A percentile compares a stretch with the other conserved stretches of the same genome.
Conservation (phyloP, 2,797 vertebrate species). For the Melopsittacus undulatus region DNA sequence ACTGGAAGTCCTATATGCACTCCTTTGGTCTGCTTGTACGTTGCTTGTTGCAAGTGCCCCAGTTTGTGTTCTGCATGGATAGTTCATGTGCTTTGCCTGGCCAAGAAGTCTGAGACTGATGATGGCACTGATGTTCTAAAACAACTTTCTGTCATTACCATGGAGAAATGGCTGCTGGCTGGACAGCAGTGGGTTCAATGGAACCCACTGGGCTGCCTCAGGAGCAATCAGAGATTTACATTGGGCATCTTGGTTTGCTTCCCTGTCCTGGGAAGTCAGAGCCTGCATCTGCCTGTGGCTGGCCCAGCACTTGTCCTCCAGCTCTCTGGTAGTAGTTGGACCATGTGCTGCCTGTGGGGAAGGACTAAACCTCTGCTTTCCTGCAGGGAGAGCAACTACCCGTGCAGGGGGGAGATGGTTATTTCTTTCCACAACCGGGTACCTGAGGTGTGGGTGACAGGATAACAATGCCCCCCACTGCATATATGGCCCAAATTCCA, state of each 20-base stretch:
- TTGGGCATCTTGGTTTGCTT: neutral
- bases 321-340: neutral
- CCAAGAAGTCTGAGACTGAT: neutral
- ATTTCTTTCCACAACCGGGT: neutral
- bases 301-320: accelerated
- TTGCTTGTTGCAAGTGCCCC: neutral
- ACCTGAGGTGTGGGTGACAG: neutral
- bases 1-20: neutral
- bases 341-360: neutral
- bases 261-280: neutral
- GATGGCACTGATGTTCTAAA: neutral
- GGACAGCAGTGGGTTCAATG: neutral
- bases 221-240: neutral
- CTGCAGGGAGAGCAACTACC: neutral
- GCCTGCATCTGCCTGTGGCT: neutral
- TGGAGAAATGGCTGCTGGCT: neutral
- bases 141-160: neutral
- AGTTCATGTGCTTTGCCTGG: neutral
- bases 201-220: neutral
- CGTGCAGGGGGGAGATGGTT: accelerated
- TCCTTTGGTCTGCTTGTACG: neutral
- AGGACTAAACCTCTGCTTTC: neutral
- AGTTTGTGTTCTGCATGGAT: neutral
- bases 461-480: neutral
- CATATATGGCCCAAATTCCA: neutral